Conservation (phyloP, 2,888 invertebrate species). For the Mylabris sibirica region DNA sequence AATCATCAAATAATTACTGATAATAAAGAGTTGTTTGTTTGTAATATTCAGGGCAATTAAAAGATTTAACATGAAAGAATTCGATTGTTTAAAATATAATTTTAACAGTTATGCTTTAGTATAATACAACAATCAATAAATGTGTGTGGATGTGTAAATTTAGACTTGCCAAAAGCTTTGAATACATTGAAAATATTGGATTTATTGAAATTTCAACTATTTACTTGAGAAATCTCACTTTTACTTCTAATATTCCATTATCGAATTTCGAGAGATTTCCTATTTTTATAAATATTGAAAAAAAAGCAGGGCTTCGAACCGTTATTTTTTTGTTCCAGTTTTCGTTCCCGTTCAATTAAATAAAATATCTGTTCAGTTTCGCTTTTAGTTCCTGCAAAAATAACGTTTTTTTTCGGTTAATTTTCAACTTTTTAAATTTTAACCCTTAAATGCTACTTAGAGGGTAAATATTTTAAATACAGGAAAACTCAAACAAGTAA, state of each 20-base stretch:
- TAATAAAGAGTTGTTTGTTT: neutral
- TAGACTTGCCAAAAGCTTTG: conserved; percentile 6
- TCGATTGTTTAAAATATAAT: neutral
- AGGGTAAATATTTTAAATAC: too few species aligned
- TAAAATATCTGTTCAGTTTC: too few species aligned
- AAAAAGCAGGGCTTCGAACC: too few species aligned
- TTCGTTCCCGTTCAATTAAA: too few species aligned
- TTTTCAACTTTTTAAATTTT: too few species aligned
- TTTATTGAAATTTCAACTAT: neutral
- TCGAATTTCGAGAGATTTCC: neutral
- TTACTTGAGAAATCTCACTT: neutral
- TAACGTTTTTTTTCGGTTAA: too few species aligned
- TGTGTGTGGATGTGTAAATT: neutral
- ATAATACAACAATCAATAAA: neutral
- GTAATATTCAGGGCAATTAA: neutral
- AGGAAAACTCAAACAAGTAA: too few species aligned
- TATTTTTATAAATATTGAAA: neutral
- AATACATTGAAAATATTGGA: neutral
- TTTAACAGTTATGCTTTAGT: neutral
- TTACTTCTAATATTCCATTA: neutral
- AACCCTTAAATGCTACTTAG: too few species aligned
- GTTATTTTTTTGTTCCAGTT: too few species aligned
- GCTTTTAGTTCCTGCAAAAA: too few species aligned
- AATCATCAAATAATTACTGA: neutral
- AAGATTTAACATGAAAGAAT: neutral